Base-by-base conservation (phyloP, 1,140 invertebrate genomes). In the Mamestra configurata region DNA sequence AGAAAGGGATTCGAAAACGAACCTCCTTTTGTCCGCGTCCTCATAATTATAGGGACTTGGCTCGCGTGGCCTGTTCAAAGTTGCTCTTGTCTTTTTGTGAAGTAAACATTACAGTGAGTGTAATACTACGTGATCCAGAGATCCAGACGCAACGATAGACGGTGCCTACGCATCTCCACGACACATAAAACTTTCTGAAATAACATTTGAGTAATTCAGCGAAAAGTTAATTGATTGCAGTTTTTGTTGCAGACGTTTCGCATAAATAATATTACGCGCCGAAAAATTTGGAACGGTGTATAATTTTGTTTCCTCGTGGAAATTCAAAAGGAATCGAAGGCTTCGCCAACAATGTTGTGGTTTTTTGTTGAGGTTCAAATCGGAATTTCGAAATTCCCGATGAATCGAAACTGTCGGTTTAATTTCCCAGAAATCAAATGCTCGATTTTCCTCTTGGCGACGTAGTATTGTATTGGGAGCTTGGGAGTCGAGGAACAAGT, bases 401-500 rank as follows among this genome's bases (percentile, higher is more conserved):
- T 46, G 43, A 46, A 27, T 8, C 7, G 64, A 46, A 68, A 24
- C 18, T 15, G 7, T 22, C 20, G 37, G 37, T 13, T 43, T 37
- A 43, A 46, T 71, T 71, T 71, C 46, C 24, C 6, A 53, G 68
- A 31, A 71, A 51, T 13, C 3, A 1, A 40, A 27, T 20, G 20
- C 22, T 6, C 49, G 8, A 22, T 24, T 76, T 40, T 61, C 57
- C 37, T 20, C 46, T 79, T 79, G 80, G 80, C 89, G 86, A 88
- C 86, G 86, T 85, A 76, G 85, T 72, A 82, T 84, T 13, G 40
- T 1, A 43, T 13, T 43, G 10, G 15, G 43, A 6, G 3, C 13
- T n/a, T 27, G 53, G 78, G 27, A 31, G 27, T 5, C 27, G 27
- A 5, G 76, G 84, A 90, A 92, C 92, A 93, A 87, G 92, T 93